Conservation (phyloP, 2,797 vertebrate genomes). For the Microctenopoma lineatum region DNA sequence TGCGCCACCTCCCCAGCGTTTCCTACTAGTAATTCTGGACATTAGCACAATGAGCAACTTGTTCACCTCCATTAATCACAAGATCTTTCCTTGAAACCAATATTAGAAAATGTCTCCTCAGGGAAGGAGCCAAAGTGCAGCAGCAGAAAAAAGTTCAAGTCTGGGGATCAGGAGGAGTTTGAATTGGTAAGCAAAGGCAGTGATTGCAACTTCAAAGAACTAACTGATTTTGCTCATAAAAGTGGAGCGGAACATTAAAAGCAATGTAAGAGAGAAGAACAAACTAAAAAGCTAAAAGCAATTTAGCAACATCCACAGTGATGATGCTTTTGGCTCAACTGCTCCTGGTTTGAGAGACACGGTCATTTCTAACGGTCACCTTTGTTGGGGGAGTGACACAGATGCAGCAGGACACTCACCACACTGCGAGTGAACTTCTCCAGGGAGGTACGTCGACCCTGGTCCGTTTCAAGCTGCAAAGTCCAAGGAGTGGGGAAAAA, state of each 20-base stretch:
- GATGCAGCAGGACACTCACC: conserved; percentile 85
- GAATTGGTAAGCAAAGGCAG: background rate
- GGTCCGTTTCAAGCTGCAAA: conserved; percentile 92
- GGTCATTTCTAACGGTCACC: background rate
- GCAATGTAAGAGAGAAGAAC: background rate
- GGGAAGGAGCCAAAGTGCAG: conserved; percentile 11
- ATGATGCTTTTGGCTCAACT: background rate
- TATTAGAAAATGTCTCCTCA: conserved; percentile 7
- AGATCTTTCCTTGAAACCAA: background rate
- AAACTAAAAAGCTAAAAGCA: background rate
- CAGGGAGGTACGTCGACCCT: conserved; percentile 97
- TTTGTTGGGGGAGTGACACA: background rate
- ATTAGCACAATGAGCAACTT: conserved; percentile 19
- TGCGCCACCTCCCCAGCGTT: background rate
- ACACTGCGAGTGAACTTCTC: conserved; percentile 99
- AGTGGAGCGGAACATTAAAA: background rate
- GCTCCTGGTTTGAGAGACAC: background rate
- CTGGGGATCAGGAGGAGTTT: background rate
- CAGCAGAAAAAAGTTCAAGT: background rate
- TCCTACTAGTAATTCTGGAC: background rate
- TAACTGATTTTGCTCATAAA: background rate
- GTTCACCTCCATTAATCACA: conserved; percentile 22
- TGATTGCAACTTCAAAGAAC: background rate
- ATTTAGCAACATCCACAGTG: background rate
- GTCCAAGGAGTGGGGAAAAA: background rate